Conservation (phyloP, 2,888 invertebrate genomes). For the Lasioglossum vierecki region DNA sequence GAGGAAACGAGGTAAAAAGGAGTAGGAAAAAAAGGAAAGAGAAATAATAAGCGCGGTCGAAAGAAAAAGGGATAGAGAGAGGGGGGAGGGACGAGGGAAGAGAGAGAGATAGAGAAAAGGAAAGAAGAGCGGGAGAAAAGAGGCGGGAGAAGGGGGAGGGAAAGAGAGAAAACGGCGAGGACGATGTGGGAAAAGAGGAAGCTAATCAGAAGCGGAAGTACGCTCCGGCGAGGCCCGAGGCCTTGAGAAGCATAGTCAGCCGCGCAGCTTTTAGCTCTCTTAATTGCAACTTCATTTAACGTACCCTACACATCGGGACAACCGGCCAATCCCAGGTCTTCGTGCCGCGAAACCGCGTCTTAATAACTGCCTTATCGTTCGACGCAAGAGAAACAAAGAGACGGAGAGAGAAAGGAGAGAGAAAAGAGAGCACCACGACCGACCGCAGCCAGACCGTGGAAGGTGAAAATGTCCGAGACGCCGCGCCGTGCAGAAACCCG, state of each 20-base stretch:
- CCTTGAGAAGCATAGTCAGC: slow-evolving; percentile 78
- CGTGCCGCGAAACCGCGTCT: slow-evolving; percentile 54
- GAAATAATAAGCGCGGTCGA: slow-evolving; percentile 27
- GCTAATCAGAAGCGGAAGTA: slow-evolving; percentile 84
- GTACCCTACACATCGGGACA: slow-evolving; percentile 56
- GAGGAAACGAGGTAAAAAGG: slow-evolving; percentile 19
- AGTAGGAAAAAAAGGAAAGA: slow-evolving; percentile 23
- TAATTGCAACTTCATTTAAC: slow-evolving; percentile 81
- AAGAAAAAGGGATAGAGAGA: slow-evolving; percentile 10
- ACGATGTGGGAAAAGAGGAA: slow-evolving; percentile 84
- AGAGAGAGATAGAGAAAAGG: slow-evolving; percentile 23
- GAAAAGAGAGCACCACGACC: slow-evolving; percentile 41
- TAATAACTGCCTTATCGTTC: slow-evolving; percentile 66
- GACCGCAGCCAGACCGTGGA: slow-evolving; percentile 50
- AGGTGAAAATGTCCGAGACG: slow-evolving; percentile 49
- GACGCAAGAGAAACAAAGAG: neutral
- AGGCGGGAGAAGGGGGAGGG: slow-evolving; percentile 22
- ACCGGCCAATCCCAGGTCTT: slow-evolving; percentile 61
- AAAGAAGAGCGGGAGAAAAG: slow-evolving; percentile 6
- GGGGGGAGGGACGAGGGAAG: slow-evolving; percentile 26
- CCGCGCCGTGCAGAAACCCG: neutral
- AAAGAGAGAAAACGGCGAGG: slow-evolving; percentile 62
- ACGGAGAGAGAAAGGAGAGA: neutral
- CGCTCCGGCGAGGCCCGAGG: slow-evolving; percentile 80
- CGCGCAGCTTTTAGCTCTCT: slow-evolving; percentile 79